phyloP scores from a whole-genome alignment of 2,113 vertebrate genomes.

The Trogon melanurus region DNA sequence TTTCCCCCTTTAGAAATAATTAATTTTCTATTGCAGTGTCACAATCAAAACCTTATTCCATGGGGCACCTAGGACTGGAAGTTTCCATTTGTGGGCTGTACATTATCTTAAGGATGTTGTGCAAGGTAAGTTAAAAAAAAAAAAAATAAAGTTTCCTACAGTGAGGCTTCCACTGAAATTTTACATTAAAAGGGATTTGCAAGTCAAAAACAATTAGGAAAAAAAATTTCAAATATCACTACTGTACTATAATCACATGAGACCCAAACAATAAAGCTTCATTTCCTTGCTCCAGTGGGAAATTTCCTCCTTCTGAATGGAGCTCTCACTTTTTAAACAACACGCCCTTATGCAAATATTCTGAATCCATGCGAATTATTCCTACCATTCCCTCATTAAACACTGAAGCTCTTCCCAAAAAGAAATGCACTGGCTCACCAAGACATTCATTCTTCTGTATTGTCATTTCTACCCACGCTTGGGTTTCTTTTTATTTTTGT shows the following conservation, averaged over 20 bases:
- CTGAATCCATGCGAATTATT: neutral
- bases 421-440: rapidly evolving
- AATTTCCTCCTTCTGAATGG: neutral
- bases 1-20: no score
- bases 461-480: neutral
- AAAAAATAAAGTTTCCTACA: neutral
- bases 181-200: neutral
- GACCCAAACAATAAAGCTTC: neutral
- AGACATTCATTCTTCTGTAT: neutral
- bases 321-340: neutral
- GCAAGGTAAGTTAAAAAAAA: neutral
- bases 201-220: neutral
- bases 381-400: neutral
- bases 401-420: neutral
- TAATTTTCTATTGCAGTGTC: neutral
- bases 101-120: neutral
- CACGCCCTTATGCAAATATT: conserved; percentile 7
- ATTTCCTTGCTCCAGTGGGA: neutral
- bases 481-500: neutral
- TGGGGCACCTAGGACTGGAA: neutral
- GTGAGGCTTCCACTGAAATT: neutral
- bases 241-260: neutral
- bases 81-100: neutral
- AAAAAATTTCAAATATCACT: neutral
- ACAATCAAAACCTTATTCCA: neutral